Percentiles rank a stretch among this genome's conserved stretches.
phyloP scores from a whole-genome alignment of 2,113 vertebrate genomes.

The Panthera tigris region DNA sequence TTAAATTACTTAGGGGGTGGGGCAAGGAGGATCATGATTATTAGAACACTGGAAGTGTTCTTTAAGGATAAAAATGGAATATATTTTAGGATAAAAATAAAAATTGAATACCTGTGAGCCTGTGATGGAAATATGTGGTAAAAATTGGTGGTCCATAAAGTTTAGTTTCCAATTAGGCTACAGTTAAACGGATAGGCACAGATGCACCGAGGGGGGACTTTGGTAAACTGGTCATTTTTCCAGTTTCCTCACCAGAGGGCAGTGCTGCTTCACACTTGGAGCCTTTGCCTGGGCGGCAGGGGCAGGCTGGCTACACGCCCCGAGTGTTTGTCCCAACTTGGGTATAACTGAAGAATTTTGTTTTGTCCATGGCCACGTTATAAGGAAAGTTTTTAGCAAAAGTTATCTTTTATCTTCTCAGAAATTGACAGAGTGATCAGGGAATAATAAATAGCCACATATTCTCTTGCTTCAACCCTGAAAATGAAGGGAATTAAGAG shows the following conservation, averaged over 20 bases:
- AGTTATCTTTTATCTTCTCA: not conserved
- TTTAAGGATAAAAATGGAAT: not conserved
- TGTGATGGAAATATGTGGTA: not conserved
- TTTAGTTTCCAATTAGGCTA: not conserved
- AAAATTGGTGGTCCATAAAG: not conserved
- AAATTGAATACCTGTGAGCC: not conserved
- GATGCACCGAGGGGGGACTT: not conserved
- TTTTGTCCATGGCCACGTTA: not conserved
- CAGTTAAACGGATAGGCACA: not conserved
- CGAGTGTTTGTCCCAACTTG: not conserved
- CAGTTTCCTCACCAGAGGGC: constrained; percentile 51
- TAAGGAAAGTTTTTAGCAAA: not conserved
- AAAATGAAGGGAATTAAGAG: not conserved
- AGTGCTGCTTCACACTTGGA: not conserved
- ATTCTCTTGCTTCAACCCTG: not conserved
- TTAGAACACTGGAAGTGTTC: not conserved
- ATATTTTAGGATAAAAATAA: not conserved
- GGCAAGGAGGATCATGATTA: not conserved
- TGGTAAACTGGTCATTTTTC: not conserved
- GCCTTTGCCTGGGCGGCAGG: fast-evolving
- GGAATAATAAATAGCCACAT: not conserved
- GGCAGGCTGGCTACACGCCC: not conserved
- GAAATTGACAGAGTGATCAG: not conserved
- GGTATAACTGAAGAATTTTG: not conserved
- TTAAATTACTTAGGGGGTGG: not conserved